phyloP scores from a whole-genome alignment of 37 sponge, comb jelly and placozoan genomes.

The Crambe crambe region DNA sequence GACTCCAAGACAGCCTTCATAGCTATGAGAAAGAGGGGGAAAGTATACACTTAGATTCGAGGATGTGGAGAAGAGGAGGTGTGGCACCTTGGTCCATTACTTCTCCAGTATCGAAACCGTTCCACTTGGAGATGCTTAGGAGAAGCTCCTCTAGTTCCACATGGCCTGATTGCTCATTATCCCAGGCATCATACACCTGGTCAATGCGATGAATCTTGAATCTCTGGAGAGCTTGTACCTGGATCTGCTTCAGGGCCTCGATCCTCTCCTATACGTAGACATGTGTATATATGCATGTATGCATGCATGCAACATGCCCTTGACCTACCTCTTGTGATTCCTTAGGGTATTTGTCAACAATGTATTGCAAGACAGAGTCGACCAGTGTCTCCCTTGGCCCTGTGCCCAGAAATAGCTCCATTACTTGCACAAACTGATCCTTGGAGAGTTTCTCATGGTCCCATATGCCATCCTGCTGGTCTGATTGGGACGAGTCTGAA shows the following conservation, averaged over 20 bases:
- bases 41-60: too few species aligned
- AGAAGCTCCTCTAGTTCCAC: conserved; percentile 73
- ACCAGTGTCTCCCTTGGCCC: conserved; percentile 3
- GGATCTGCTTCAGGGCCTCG: conserved; percentile 9
- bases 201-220: conserved; percentile 17
- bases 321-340: conserved; percentile 40
- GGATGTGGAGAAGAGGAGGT: too few species aligned
- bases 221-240: conserved; percentile 5
- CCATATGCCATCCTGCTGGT: conserved; percentile 57
- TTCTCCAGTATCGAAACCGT: conserved; percentile 44
- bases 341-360: conserved; percentile 40
- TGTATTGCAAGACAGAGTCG: conserved; percentile 24
- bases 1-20: conserved; percentile 4
- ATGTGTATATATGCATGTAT: background rate
- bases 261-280: background rate
- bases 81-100: conserved; percentile 24
- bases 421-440: conserved; percentile 64
- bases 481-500: background rate
- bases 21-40: background rate
- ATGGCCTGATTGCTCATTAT: conserved; percentile 73
- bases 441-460: conserved; percentile 34
- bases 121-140: conserved; percentile 63
- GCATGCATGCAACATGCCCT: background rate
- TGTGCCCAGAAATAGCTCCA: conserved; percentile 59
- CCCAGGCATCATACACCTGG: conserved; percentile 81